phyloP scores from a whole-genome alignment of 2,888 invertebrate species.

The Hemithea aestivaria region DNA sequence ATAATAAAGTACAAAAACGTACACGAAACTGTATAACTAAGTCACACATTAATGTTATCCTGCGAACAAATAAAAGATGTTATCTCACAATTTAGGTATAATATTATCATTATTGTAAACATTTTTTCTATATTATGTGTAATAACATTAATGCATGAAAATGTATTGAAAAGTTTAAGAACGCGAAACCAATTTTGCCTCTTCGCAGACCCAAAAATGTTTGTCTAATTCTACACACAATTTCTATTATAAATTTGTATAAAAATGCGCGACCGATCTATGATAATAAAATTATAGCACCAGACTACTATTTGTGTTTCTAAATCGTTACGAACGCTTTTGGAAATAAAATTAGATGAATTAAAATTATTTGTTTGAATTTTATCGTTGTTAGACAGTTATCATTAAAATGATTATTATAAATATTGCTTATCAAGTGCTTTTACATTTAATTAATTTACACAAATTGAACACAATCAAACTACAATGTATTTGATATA shows the following conservation, averaged over 20 bases:
- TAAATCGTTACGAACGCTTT: slow-evolving; percentile 8
- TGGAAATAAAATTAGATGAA: no score
- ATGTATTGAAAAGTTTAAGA: background rate
- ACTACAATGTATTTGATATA: slow-evolving; percentile 7
- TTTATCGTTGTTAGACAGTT: no score
- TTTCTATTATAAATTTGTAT: slow-evolving; percentile 16
- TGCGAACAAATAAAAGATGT: no score
- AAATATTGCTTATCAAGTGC: no score
- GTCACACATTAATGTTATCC: no score
- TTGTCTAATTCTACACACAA: slow-evolving; percentile 5
- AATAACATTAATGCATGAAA: slow-evolving; percentile 3
- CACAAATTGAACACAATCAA: slow-evolving; percentile 10
- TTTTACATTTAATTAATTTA: slow-evolving; percentile 1
- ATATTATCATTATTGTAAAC: no score
- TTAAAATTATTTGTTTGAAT: no score
- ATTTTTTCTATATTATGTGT: no score
- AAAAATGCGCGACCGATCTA: slow-evolving; percentile 19
- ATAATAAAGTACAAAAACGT: background rate
- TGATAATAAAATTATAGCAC: slow-evolving; percentile 22
- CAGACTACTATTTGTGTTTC: slow-evolving; percentile 17
- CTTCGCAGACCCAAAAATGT: no score
- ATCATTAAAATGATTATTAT: no score
- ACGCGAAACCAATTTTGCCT: slow-evolving; percentile 4
- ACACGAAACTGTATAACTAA: background rate
- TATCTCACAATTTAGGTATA: no score